Conservation (phyloP, 2,888 invertebrate species). For the Cosmia pyralina region DNA sequence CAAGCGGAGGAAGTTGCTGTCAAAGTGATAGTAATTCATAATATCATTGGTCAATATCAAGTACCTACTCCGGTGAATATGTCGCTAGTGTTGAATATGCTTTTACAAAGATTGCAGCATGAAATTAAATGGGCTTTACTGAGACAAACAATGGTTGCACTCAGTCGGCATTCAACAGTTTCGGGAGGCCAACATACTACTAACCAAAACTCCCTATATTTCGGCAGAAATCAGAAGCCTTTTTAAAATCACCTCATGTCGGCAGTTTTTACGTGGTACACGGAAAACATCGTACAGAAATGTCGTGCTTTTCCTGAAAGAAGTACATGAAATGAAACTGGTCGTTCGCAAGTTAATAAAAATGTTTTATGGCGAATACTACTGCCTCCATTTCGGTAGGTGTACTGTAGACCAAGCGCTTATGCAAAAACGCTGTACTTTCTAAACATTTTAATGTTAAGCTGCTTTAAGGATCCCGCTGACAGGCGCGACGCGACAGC, state of each 20-base stretch:
- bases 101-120: constrained; percentile 3
- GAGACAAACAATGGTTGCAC: background rate
- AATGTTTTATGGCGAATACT: background rate
- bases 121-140: background rate
- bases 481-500: too few species aligned
- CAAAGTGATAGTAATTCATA: background rate
- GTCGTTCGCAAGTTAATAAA: constrained; percentile 7
- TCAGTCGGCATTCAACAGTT: background rate
- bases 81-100: background rate
- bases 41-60: background rate
- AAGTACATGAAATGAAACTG: background rate
- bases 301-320: constrained; percentile 11
- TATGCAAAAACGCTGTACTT: background rate
- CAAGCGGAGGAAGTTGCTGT: background rate
- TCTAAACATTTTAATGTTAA: background rate
- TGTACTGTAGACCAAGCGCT: background rate
- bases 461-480: too few species aligned
- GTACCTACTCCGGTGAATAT: background rate
- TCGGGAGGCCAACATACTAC: background rate
- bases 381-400: background rate
- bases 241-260: constrained; percentile 8
- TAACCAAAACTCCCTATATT: background rate
- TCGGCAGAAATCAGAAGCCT: constrained; percentile 15
- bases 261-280: constrained; percentile 20
- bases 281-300: constrained; percentile 38